Evolutionary conservation across 1,140 invertebrate genomes (phyloP).

Genomic region (Lysiphlebus fabarum): DNA sequence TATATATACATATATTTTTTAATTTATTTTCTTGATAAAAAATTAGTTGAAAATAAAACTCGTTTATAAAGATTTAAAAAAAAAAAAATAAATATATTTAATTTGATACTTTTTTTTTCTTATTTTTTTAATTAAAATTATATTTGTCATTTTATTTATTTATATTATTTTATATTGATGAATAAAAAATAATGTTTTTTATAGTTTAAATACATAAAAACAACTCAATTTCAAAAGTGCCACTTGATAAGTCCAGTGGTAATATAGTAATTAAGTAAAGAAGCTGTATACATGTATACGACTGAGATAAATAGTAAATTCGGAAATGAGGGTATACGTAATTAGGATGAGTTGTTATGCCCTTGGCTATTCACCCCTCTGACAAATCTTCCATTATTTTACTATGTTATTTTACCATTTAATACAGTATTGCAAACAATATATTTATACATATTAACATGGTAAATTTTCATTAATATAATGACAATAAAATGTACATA

Average conservation of each 20-base stretch:
- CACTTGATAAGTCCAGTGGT: constrained; percentile 36
- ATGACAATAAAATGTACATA: too few species aligned
- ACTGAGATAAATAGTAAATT: constrained; percentile 27
- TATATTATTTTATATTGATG: neutral
- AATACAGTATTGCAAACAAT: too few species aligned
- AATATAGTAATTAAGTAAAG: constrained; percentile 45
- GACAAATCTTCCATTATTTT: constrained; percentile 6
- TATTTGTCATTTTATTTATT: too few species aligned
- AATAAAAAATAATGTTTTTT: too few species aligned
- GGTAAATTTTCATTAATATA: too few species aligned
- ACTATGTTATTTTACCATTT: constrained; percentile 18
- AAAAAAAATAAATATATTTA: too few species aligned
- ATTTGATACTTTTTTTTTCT: too few species aligned
- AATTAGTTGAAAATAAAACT: too few species aligned
- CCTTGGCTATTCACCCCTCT: constrained; percentile 25
- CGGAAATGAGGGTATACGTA: constrained; percentile 46
- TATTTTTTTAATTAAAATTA: too few species aligned
- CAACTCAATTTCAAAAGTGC: constrained; percentile 37
- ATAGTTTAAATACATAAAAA: constrained; percentile 34
- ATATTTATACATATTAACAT: too few species aligned
- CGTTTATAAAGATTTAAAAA: too few species aligned
- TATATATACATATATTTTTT: constrained; percentile 11
- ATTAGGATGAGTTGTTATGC: constrained; percentile 48
- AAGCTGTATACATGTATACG: constrained; percentile 35
- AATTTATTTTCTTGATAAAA: constrained; percentile 1